Evolutionary conservation across 2,888 invertebrate genomes (phyloP), one percentile per base, ranked within the genome.

Genomic region (Phrixothrix hirtus): DNA sequence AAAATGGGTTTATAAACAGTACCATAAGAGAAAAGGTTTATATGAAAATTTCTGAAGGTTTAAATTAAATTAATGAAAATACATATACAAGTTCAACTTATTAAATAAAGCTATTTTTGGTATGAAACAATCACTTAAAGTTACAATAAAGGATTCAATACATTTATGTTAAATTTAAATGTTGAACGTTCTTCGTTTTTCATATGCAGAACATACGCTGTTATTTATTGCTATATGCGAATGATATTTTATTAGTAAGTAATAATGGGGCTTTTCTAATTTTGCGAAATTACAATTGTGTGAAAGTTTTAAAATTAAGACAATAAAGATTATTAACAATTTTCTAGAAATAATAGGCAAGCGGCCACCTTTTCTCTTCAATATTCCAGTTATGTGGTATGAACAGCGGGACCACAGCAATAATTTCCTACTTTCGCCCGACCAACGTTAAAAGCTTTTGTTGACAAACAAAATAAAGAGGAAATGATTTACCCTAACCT

Each of bases 21-120:
- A 37, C 10, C 5, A 10, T 37, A 11, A 37, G 21, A 25, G 25
- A 37, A 2, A 26, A 37, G 21, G 13, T 37, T 10, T 15, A 10
- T 21, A 37, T 37, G 37, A 10, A 13, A 3, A 10, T 25, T 1
- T 25, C 37, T 2, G 37, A 37, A 17, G 21, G 37, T 2, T 34
- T 34, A 16, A 14, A 34, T 7, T 2, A 7, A 15, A 3, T 11
- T 10, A 29, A 29, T 2, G 16, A 34, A 3, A 6, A n/a, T 14
- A 34, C 14, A 34, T 7, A 14, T n/a, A n/a, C 7, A 34, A 29
- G 7, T 9, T 5, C 3, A 15, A 16, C 7, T 32, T 32, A 10
- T 32, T 32, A 10, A 32, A 32, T n/a, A 32, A 32, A 10, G 32
- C 32, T n/a, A 32, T 32, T 32, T 32, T 12, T 32, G 32, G 32